Conservation (phyloP, 2,888 invertebrate species). For the Drosophila macrospina region DNA sequence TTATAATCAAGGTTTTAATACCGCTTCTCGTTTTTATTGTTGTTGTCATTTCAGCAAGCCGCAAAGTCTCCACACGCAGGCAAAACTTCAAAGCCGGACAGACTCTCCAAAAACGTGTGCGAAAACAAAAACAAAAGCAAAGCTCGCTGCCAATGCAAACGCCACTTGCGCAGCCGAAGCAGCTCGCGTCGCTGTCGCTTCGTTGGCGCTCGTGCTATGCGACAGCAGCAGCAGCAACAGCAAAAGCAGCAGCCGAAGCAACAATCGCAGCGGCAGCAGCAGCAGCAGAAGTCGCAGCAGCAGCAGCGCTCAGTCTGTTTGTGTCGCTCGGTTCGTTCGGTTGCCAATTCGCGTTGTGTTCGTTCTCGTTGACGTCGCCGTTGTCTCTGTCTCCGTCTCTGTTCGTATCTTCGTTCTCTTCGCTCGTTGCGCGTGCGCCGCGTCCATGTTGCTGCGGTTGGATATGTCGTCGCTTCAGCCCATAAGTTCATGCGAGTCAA, state of each 20-base stretch:
- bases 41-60: conserved; percentile 69
- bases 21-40: conserved; percentile 54
- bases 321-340: conserved; percentile 65
- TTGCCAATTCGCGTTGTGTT: conserved; percentile 38
- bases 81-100: conserved; percentile 58
- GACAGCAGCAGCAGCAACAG: conserved; percentile 39
- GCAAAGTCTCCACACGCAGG: conserved; percentile 51
- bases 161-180: conserved; percentile 75
- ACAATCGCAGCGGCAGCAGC: conserved; percentile 17
- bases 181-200: conserved; percentile 67
- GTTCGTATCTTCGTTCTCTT: conserved; percentile 34
- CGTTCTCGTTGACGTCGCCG: conserved; percentile 24
- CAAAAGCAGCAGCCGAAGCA: too few relatives aligned
- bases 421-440: conserved; percentile 33
- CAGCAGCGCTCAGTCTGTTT: conserved; percentile 57
- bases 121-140: conserved; percentile 43
- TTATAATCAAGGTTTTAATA: conserved; percentile 78
- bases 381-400: not conserved
- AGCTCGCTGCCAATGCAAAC: conserved; percentile 58
- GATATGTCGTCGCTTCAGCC: conserved; percentile 57
- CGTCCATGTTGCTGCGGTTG: conserved; percentile 37
- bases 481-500: conserved; percentile 63
- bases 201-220: conserved; percentile 66
- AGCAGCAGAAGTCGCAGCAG: conserved; percentile 27
- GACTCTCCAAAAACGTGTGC: conserved; percentile 60